Base-by-base conservation (phyloP, 2,797 vertebrate species). In the Pteropus rufus region DNA sequence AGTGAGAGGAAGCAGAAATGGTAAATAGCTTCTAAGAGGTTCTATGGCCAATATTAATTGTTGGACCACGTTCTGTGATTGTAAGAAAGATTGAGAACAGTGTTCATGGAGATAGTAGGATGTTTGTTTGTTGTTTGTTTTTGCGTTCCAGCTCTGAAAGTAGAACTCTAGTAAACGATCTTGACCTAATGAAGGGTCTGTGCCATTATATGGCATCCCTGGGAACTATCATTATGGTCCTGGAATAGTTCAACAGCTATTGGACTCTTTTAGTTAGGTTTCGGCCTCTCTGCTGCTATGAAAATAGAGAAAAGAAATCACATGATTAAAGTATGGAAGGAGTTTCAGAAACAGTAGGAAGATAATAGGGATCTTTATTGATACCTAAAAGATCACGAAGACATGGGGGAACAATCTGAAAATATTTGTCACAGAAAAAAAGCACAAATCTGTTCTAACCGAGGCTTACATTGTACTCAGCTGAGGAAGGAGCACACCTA, bases 281-380 rank as follows among this genome's bases (percentile, higher is more conserved):
- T 87, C 34, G 36, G 24, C 62, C 46, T 80, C 7, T 75, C 67
- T 54, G 34, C 65, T 84, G 65, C 62, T 88, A 14, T 75, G 70
- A 91, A 41, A 58, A 31, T 12, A 19, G 39, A 79, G 58, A 94
- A 82, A 49, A 49, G 49, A 49, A 46, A 49, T 16, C 67, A 82
- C 36, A 4, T 58, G 58, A 85, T 52, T 70, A 44, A 86, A 85
- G 41, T 62, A 60, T 79, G 56, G 82, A 72, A 94, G 67, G 60
- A 70, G 77, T 96, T 96, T 89, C 64, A 72, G 81, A 88, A 96
- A 82, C 77, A 79, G 49, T 91, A 95, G 86, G 46, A 86, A 46
- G 34, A 72, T 62, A 39, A 39, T 0, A 49, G 26, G 31, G 24
- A 36, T 91, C 34, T 89, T 90, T 90, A 54, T 34, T 88, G 56